Conservation (phyloP, 2,113 vertebrate genomes). For the Rhineura floridana region DNA sequence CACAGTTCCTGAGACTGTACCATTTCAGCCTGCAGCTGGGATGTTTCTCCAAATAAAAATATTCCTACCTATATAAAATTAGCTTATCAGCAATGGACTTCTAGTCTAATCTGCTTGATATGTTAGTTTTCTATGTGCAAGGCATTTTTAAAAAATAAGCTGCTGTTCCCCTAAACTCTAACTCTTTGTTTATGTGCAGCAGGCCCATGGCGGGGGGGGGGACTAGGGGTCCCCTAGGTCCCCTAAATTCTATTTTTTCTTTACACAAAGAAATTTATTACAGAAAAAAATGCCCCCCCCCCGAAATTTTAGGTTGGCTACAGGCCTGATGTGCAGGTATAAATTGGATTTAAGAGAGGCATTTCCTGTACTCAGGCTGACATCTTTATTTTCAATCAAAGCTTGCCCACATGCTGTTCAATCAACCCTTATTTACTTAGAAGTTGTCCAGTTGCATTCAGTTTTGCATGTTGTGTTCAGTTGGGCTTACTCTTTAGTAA, state of each 20-base stretch:
- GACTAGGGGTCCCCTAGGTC: too few relatives aligned
- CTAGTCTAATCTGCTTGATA: not conserved
- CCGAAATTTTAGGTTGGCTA: too few relatives aligned
- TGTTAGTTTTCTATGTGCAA: not conserved
- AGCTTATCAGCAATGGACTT: not conserved
- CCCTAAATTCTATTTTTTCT: too few relatives aligned
- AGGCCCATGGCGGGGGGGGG: too few relatives aligned
- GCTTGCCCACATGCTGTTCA: not conserved
- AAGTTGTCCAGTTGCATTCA: not conserved
- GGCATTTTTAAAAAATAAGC: not conserved
- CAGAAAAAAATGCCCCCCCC: too few relatives aligned
- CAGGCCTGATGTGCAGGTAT: too few relatives aligned
- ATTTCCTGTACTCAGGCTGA: not conserved
- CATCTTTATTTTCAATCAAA: not conserved
- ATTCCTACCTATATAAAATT: not conserved
- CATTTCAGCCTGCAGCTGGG: not conserved
- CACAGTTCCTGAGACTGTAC: not conserved
- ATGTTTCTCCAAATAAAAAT: not conserved
- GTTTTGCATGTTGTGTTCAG: not conserved
- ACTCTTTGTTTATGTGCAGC: not conserved
- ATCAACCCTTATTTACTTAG: not conserved
- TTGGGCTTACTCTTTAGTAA: not conserved
- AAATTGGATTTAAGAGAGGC: not conserved
- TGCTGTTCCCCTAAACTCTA: not conserved
- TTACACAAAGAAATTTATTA: too few relatives aligned